Evolutionary conservation across 2,113 vertebrate genomes (phyloP), one percentile per base, ranked within the genome.

Genomic region (Cervus canadensis): DNA sequence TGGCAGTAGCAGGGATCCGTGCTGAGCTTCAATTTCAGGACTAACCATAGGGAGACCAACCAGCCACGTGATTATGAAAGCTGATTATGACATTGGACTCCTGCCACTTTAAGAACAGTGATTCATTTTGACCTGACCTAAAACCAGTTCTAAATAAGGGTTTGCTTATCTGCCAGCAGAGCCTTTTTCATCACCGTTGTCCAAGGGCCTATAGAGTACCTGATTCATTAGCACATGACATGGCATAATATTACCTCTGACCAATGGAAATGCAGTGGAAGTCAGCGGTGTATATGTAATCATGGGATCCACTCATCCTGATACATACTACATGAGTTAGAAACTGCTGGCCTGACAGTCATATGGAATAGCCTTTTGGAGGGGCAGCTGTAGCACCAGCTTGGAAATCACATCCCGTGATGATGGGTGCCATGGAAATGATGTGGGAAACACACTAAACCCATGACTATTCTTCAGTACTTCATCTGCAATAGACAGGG

Each of bases 401-500:
- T 57, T 78, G 33, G 15, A 85, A 30, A 91, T 60, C 15, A 59
- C 26, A 17, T 36, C 6, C 25, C 36, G 9, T 1, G 67, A 26
- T 5, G 5, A 25, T n/a, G 6, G 7, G 45, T 84, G 28, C 10
- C 9, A 54, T 17, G 8, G 45, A 71, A 92, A 76, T 36, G 28
- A 64, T 28, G 9, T 50, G 43, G 23, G 74, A 78, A 94, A 62
- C 10, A 81, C 7, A 57, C 33, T 67, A 84, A 76, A 79, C 87
- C 26, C 60, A 23, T 57, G 59, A 43, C 4, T 12, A 26, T 90
- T 50, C 15, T 40, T 30, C 23, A 8, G 28, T 28, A 59, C 11
- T 62, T 0, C 0, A 40, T 59, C n/a, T 45, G 30, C 3, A 88
- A 21, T 0, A 40, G 6, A 52, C 6, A 79, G 52, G 40, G 12